These are phyloP conservation scores for Leuciscus idus DNA, from an alignment of 2,113 vertebrate genomes.

Conservation along the genomic window DNA sequence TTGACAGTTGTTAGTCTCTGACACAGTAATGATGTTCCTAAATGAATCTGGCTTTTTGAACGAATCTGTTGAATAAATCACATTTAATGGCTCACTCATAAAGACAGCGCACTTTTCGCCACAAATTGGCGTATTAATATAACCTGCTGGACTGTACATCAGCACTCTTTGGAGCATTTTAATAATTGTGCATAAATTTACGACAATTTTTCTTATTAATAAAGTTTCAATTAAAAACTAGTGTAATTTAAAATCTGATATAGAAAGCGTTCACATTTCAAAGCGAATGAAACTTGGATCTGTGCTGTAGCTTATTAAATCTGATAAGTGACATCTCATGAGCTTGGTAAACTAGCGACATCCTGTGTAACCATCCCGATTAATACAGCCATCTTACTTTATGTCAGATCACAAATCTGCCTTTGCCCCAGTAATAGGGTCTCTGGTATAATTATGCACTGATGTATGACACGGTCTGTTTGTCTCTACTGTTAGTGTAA, in stretches of 20 bases:
- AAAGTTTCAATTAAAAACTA: background rate
- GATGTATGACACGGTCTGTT: slow-evolving; percentile 37
- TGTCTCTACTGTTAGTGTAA: slow-evolving; percentile 18
- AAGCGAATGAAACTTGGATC: background rate
- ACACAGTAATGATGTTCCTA: background rate
- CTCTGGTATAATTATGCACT: slow-evolving; percentile 36
- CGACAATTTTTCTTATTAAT: background rate
- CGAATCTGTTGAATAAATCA: background rate
- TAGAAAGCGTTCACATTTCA: background rate
- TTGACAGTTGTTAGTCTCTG: background rate
- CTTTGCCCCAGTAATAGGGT: slow-evolving; percentile 30
- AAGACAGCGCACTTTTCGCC: background rate
- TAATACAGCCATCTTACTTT: slow-evolving; percentile 20
- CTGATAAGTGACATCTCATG: slow-evolving; percentile 63
- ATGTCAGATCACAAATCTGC: slow-evolving; percentile 10
- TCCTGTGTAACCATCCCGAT: slow-evolving; percentile 8
- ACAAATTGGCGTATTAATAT: background rate
- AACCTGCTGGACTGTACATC: background rate
- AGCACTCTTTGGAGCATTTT: background rate
- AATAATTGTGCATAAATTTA: background rate
- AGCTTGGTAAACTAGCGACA: slow-evolving; percentile 13
- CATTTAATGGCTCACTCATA: background rate
- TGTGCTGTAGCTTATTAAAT: slow-evolving; percentile 11
- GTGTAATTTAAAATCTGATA: background rate
- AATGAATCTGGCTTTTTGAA: background rate